A percentile compares a stretch with the other conserved stretches of the same genome.
Conservation (phyloP, 2,888 invertebrate genomes). For the Drosophila mayaguana region DNA sequence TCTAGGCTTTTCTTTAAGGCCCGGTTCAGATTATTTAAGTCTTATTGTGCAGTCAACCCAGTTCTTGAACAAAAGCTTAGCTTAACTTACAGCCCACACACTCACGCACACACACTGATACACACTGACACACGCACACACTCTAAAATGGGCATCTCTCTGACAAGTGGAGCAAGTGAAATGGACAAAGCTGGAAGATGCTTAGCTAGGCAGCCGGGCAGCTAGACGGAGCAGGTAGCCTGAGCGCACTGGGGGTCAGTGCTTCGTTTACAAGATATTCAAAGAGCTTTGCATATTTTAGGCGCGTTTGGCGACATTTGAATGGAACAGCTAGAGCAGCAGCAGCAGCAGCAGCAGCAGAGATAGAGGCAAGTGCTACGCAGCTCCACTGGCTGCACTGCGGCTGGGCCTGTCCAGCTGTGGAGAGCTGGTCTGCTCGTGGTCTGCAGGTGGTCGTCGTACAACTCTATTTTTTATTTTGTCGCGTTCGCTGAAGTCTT, state of each 20-base stretch:
- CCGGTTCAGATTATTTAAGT: slow-evolving; percentile 26
- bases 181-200: slow-evolving; percentile 32
- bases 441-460: slow-evolving; percentile 78
- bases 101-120: slow-evolving; percentile 33
- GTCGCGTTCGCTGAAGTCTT: slow-evolving; percentile 78
- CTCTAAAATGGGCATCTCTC: slow-evolving; percentile 29
- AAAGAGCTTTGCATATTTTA: slow-evolving; percentile 79
- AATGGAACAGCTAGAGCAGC: slow-evolving; percentile 53
- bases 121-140: slow-evolving; percentile 16
- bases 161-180: slow-evolving; percentile 69
- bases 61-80: slow-evolving; percentile 31
- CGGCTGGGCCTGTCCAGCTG: slow-evolving; percentile 6
- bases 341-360: slow-evolving; percentile 14
- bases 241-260: slow-evolving; percentile 68
- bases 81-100: slow-evolving; percentile 65
- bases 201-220: slow-evolving; percentile 8
- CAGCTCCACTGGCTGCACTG: slow-evolving; percentile 35
- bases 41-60: slow-evolving; percentile 13
- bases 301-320: slow-evolving; percentile 72
- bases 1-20: neutral
- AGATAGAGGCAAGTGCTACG: slow-evolving; percentile 67
- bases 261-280: slow-evolving; percentile 72
- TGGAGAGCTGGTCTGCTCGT: slow-evolving; percentile 8
- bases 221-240: slow-evolving; percentile 24
- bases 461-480: slow-evolving; percentile 80